Evolutionary conservation across 2,797 vertebrate genomes (phyloP), one percentile per base, ranked within the genome.

Genomic region (Parotocinclus haroldoi): DNA sequence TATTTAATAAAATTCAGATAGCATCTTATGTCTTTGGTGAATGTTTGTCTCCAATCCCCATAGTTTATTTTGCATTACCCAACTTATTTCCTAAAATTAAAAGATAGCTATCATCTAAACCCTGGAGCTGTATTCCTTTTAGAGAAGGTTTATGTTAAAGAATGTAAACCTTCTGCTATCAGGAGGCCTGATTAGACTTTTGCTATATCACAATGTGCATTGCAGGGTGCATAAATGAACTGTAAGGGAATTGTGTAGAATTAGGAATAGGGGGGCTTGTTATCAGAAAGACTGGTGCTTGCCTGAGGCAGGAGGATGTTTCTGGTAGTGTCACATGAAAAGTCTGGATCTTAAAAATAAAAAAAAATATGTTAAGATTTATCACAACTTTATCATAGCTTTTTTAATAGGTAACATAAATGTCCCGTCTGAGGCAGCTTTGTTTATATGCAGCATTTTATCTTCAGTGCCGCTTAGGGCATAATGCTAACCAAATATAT

Each of bases 401-500:
- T 59, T 67, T 58, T 67, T n/a, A n/a, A 27, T 17, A 62, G 58
- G 17, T 57, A 61, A 61, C 55, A 63, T 66, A 45, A 63, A 57
- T 51, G 17, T 60, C 18, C 14, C 52, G 61, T 51, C 59, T 57
- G 27, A 54, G 54, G 37, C 39, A 61, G 44, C 62, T 65, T 74
- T 68, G 17, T 10, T 44, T 49, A 7, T 46, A 53, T 62, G 66
- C 68, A 67, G 59, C 62, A 63, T 71, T 66, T 51, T 58, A 73
- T 74, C 61, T 44, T 68, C 77, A 65, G 72, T 73, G 72, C 65
- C 77, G 82, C 80, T 75, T 77, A 71, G 78, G 74, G 63, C 60
- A 53, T 86, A 88, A 88, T 84, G 74, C 75, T 67, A 83, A 80
- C 77, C 83, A 87, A 86, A 89, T 85, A 74, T 89, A 88, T 89